Conservation (phyloP, 2,113 vertebrate species). For the Myrmecobius fasciatus region DNA sequence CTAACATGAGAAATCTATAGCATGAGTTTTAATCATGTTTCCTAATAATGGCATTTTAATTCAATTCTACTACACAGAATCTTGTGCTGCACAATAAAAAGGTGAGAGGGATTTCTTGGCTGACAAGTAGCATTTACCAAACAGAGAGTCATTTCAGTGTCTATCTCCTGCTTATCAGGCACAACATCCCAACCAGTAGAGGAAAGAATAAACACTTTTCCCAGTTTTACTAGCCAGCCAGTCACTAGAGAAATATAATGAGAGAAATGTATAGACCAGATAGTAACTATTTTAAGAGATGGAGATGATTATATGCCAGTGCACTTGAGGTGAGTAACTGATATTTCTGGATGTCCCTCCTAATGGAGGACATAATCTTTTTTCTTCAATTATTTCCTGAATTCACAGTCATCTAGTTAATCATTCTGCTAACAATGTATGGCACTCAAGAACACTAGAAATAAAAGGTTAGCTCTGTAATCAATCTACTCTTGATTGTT, state of each 20-base stretch:
- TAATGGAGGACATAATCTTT: neutral
- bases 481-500: neutral
- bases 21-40: rapidly evolving
- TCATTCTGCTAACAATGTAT: neutral
- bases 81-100: neutral
- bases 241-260: neutral
- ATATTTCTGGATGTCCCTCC: neutral
- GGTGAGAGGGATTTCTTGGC: neutral
- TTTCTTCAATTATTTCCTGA: neutral
- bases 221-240: neutral
- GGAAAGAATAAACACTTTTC: neutral
- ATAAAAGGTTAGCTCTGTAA: neutral
- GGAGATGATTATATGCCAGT: neutral
- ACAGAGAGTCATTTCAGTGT: neutral
- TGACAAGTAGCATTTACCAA: neutral
- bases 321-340: neutral
- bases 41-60: rapidly evolving
- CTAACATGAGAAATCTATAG: neutral
- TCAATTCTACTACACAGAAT: neutral
- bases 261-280: neutral
- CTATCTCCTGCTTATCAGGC: neutral
- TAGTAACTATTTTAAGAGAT: neutral
- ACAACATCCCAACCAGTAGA: neutral
- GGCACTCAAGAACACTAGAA: neutral
- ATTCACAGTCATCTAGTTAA: neutral